Evolutionary conservation across 1,140 invertebrate species (phyloP), one percentile per base, ranked within the genome.

Genomic region (Triops cancriformis): DNA sequence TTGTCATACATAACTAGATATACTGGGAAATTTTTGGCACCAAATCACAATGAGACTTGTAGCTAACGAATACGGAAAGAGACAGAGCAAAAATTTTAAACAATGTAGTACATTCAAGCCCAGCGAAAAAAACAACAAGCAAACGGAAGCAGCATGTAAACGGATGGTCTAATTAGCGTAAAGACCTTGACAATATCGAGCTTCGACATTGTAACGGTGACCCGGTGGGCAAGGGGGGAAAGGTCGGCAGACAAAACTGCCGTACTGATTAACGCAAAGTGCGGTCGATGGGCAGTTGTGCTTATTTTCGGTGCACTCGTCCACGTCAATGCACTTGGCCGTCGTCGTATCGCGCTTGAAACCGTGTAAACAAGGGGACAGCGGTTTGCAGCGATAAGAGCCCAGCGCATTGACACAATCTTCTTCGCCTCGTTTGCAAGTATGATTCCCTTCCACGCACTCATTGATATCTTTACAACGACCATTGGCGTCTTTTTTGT

Each of bases 401-500:
- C 85, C 85, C 10, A 79, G 73, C 4, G 77, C 81, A 78, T 86
- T 86, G n/a, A 78, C 74, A 79, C 85, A 86, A 9, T 64, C 73
- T 72, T 82, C 79, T 74, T 82, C 73, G 27, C 80, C 51, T 10
- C n/a, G 23, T 28, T 78, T 78, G 80, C 84, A 85, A 28, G 80
- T 78, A 79, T 83, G 80, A 18, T 76, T 75, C 23, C 77, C 76
- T 74, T 83, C 79, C n/a, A 80, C 81, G 79, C 85, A 86, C 76
- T 86, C 85, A 80, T 86, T 82, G 37, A 85, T 81, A 80, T 86
- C 85, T 81, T 84, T 84, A 31, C 84, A 85, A 12, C 82, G 83
- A 4, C 81, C 79, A 14, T 82, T 82, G 74, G 77, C 78, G 23
- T 81, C 78, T 23, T 82, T 80, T 18, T 72, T 79, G 76, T 80